Percentiles rank a stretch among this genome's conserved stretches.
These are phyloP conservation scores for Hymenochirus boettgeri DNA, from an alignment of 2,113 vertebrate genomes.

Conservation along the genomic window DNA sequence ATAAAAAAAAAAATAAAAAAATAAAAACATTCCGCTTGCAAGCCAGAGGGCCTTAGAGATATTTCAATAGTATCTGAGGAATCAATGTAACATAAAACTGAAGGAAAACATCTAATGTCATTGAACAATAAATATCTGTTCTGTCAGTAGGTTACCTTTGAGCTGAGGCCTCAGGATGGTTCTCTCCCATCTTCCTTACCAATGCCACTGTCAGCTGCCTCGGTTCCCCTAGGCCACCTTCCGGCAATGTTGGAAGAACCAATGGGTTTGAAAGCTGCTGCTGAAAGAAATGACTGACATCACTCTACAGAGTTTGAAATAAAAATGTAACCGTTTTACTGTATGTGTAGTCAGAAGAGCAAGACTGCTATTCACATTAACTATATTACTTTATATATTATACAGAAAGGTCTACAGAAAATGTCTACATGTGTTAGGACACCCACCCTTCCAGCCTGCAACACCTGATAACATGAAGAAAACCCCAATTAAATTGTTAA, in stretches of 20 bases:
- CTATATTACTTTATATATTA: no score
- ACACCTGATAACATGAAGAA: no score
- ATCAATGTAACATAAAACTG: conserved; percentile 90
- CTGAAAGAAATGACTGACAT: conserved; percentile 53
- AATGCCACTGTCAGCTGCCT: conserved; percentile 70
- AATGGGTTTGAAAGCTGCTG: conserved; percentile 58
- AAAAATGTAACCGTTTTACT: conserved; percentile 45
- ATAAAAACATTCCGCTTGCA: conserved; percentile 63
- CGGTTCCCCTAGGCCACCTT: conserved; percentile 59
- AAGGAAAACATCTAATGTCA: conserved; percentile 91
- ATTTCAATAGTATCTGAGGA: conserved; percentile 85
- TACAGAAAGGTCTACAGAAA: no score
- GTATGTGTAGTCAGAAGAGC: conserved; percentile 1
- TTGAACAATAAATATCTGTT: conserved; percentile 87
- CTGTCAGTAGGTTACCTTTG: conserved; percentile 84
- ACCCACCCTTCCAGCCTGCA: no score
- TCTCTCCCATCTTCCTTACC: conserved; percentile 74
- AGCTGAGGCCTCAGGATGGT: conserved; percentile 75
- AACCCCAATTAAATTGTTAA: no score
- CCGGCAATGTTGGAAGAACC: conserved; percentile 57
- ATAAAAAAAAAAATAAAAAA: no score
- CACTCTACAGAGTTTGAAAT: conserved; percentile 54
- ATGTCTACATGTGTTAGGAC: no score
- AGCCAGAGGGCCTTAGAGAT: conserved; percentile 81
- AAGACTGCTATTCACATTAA: no score